Base-by-base conservation (phyloP, 2,888 invertebrate genomes). In the Piscicola geometra region DNA sequence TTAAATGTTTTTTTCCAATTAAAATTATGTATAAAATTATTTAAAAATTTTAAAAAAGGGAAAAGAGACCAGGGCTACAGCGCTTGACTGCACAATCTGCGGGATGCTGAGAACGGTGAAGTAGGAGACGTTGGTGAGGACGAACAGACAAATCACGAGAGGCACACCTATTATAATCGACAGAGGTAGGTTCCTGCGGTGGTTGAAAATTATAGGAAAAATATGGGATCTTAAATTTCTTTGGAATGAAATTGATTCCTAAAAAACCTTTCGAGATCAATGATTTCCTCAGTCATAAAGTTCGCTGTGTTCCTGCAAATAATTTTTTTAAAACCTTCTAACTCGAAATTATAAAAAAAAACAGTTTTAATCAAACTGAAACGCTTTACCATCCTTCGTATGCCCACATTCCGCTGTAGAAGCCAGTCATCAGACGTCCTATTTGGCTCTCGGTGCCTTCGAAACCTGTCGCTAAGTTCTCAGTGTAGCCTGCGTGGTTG, bases 341-440 rank as follows among this genome's bases (percentile, higher is more conserved):
- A n/a, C n/a, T n/a, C n/a, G n/a, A n/a, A n/a, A n/a, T n/a, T n/a
- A n/a, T n/a, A n/a, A n/a, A n/a, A n/a, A n/a, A n/a, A n/a, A n/a
- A n/a, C n/a, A n/a, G n/a, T n/a, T n/a, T n/a, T n/a, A n/a, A n/a
- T n/a, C n/a, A n/a, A n/a, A n/a, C n/a, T n/a, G 15, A 2, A 66
- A 67, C 2, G 1, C 25, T 71, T 28, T 3, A 75, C 75, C 75
- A 75, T 71, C 75, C 75, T 90, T 94, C 94, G 87, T 94, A 95
- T 78, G 94, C 94, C 94, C 94, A 94, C 41, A 94, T 88, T 79
- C 94, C 94, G 50, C 93, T 93, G 88, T 95, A 95, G 88, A 95
- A 94, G 77, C 94, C 94, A 56, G 93, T 93, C 79, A 94, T 94
- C 82, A 94, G 90, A 86, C 92, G 91, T 80, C 94, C 92, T 81